Evolutionary conservation across 1,140 invertebrate genomes (phyloP), one percentile per base, ranked within the genome.

Genomic region (Ptiloglossa arizonensis): DNA sequence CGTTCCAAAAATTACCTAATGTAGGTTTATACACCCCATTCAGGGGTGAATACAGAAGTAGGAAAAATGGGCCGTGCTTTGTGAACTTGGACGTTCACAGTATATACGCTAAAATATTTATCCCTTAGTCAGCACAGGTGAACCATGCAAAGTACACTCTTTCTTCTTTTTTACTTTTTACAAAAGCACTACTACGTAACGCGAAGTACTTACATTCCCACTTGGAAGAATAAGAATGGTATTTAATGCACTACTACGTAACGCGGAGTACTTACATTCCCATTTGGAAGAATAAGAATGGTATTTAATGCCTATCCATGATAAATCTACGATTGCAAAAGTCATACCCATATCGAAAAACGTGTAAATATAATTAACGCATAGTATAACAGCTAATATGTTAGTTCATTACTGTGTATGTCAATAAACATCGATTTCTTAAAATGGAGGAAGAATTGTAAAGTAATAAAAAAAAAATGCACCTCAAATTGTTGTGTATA

Each of bases 1-100:
- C 44, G 22, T 76, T 76, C 32, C 66, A 22, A 76, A 76, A 41
- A 59, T 60, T 59, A 69, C 73, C 66, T 76, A 76, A 75, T 76
- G 24, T 76, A 76, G 66, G 54, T 76, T 59, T 69, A 56, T 69
- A 69, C 24, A 48, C 66, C 73, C 73, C 38, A 38, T 76, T 76
- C 15, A 48, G 32, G 73, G 73, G 22, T 69, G 41, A 59, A 59
- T 76, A 76, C 73, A 59, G 73, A 76, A 76, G 15, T 76, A 76
- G 73, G 73, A 76, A 76, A 69, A 76, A 69, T 76, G 73, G 73
- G 73, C 73, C 73, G 73, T 76, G 73, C 73, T 69, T 76, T 29
- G 73, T 69, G 73, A 76, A 76, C 73, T 13, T 76, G 32, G 19
- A 27, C 13, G 64, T 68, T 59, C 66, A 68, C 32, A 41, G 19